Conservation (phyloP, 2,797 vertebrate genomes). For the Coluber constrictor region DNA sequence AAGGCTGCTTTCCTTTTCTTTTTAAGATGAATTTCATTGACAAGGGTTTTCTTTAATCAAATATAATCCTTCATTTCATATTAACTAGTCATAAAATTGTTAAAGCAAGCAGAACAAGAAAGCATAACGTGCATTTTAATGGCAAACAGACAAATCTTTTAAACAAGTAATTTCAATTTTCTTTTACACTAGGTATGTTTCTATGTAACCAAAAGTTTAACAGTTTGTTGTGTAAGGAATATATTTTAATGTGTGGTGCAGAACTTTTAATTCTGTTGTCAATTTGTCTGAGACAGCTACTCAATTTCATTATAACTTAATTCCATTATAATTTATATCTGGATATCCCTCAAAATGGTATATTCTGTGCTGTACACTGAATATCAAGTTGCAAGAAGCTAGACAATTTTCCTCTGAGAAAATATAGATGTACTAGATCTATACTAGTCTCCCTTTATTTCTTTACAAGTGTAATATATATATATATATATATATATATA, state of each 20-base stretch:
- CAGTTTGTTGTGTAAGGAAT: not conserved
- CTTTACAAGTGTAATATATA: no score
- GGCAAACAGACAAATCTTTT: not conserved
- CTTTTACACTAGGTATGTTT: not conserved
- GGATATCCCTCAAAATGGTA: conserved; percentile 42
- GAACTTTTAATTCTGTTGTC: conserved; percentile 10
- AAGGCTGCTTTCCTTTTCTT: conserved; percentile 25
- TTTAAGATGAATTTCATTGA: not conserved
- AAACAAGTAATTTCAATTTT: conserved; percentile 4
- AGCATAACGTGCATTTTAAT: not conserved
- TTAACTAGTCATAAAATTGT: conserved; percentile 11
- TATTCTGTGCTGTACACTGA: conserved; percentile 26
- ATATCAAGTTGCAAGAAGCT: conserved; percentile 32
- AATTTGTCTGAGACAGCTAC: not conserved
- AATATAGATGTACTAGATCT: no score
- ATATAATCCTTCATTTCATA: conserved; percentile 27
- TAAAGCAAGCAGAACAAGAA: conserved; percentile 19
- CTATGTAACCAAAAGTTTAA: not conserved
- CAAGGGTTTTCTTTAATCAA: conserved; percentile 32
- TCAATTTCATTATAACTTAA: conserved; percentile 11
- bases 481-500: no score
- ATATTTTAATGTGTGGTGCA: not conserved
- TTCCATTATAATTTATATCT: conserved; percentile 33
- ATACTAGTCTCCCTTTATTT: no score
- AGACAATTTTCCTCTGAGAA: not conserved